Conservation (phyloP, 2,113 vertebrate genomes). For the Isichthys henryi region DNA sequence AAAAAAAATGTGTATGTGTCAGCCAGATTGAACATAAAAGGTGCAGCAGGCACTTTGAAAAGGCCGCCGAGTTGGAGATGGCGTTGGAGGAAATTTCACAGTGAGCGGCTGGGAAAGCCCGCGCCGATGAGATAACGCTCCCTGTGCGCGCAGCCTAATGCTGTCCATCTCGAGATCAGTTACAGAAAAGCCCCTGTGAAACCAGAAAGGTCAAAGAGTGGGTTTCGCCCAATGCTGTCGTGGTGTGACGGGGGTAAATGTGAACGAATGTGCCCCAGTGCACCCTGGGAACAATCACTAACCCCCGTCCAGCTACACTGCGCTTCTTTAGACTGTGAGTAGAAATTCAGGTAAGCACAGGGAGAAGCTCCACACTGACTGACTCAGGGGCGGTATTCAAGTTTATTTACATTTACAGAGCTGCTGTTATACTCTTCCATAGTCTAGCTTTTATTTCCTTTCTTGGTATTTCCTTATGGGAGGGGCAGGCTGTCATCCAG, state of each 20-base stretch:
- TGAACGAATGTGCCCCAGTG: neutral
- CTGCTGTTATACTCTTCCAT: neutral
- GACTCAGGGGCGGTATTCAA: neutral
- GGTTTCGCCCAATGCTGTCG: constrained; percentile 27
- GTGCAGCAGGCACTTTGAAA: neutral
- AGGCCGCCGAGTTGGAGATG: neutral
- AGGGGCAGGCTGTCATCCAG: neutral
- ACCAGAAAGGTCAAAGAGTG: constrained; percentile 50
- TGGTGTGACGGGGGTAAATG: neutral
- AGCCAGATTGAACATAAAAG: neutral
- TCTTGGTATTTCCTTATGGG: neutral
- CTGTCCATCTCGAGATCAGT: constrained; percentile 42
- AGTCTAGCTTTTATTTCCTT: neutral
- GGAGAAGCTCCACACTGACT: neutral
- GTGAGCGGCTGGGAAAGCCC: constrained; percentile 5
- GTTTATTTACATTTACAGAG: neutral
- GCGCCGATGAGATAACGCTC: neutral
- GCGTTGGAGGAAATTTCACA: constrained; percentile 5
- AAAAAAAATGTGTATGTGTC: neutral
- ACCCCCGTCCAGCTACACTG: neutral
- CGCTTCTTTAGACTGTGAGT: neutral
- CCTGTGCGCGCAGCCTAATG: constrained; percentile 24
- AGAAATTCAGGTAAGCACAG: neutral
- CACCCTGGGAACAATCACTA: neutral
- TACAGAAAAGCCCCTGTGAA: constrained; percentile 57